phyloP scores from a whole-genome alignment of 2,113 vertebrate genomes.

The Danionella cerebrum region DNA sequence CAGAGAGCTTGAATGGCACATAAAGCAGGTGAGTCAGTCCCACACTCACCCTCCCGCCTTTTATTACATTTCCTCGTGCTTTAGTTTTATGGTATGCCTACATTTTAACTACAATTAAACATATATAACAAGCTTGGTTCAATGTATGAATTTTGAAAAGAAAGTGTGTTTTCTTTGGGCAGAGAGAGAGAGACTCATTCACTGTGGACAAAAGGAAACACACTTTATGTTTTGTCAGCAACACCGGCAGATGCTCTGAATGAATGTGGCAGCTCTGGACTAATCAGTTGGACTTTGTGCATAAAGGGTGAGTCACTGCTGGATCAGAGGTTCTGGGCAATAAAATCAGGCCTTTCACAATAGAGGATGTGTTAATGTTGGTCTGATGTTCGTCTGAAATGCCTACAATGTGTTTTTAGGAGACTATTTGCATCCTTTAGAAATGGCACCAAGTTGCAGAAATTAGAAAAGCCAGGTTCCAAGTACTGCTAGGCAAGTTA shows the following conservation, averaged over 20 bases:
- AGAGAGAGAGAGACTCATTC: background rate
- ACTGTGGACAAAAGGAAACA: background rate
- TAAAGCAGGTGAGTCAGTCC: background rate
- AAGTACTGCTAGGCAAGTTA: too few relatives aligned
- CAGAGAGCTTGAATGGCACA: background rate
- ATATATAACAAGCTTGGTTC: background rate
- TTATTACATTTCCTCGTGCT: background rate
- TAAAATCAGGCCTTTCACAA: constrained; percentile 5
- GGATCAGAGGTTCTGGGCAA: background rate
- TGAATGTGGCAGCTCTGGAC: constrained; percentile 2
- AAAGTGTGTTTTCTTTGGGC: background rate
- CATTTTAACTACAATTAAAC: background rate
- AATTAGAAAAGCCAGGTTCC: too few relatives aligned
- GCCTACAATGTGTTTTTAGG: too few relatives aligned
- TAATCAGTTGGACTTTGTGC: constrained; percentile 20
- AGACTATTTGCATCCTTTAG: too few relatives aligned
- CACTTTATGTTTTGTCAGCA: constrained; percentile 21
- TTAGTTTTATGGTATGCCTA: background rate
- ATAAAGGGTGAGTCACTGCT: constrained; percentile 4
- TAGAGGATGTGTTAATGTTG: background rate
- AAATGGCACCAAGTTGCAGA: too few relatives aligned
- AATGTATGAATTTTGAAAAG: background rate
- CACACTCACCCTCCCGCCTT: background rate
- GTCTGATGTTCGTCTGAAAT: background rate
- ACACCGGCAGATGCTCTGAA: background rate